Evolutionary conservation across 2,113 vertebrate genomes (phyloP), one percentile per base, ranked within the genome.

Genomic region (Perca fluviatilis): DNA sequence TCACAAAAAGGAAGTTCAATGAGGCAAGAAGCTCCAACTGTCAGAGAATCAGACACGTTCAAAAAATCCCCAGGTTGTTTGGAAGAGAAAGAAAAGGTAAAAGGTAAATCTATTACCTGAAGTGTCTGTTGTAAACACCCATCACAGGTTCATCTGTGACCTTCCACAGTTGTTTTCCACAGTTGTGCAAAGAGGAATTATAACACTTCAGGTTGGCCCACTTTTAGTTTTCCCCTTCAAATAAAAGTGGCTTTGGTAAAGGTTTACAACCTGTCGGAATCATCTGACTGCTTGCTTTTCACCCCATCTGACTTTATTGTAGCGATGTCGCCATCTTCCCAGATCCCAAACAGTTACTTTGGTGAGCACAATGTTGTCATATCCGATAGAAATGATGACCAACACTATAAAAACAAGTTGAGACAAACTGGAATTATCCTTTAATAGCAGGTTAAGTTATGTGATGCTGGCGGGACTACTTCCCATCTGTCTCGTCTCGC

Each of bases 401-500:
- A 33, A 56, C 72, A 18, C 50, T 63, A 60, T 19, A 9, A 51
- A 69, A 70, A 61, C 1, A 63, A 53, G 7, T 27, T 40, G 14
- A 33, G 73, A 66, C 25, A 56, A 60, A 70, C 13, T 16, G 27
- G 7, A 80, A 86, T 75, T 1, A 75, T 73, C 67, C 33, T 27
- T 53, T 54, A 64, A 77, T 40, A 62, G 58, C 11, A 15, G 54
- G 85, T 57, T 43, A 74, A 54, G 43, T 36, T 49, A 40, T 50
- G 68, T 33, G 36, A 57, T 56, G 72, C 69, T 69, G 74, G 30
- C 81, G 79, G 69, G 77, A 85, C 65, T 36, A 51, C 64, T 46
- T 82, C 70, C 75, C 83, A 82, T 81, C 79, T 50, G 83, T 69
- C 77, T 80, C 3, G 36, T 78, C 82, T 83, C 18, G 4, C 36